phyloP scores from a whole-genome alignment of 2,113 vertebrate genomes.

The Ageneiosus marmoratus region DNA sequence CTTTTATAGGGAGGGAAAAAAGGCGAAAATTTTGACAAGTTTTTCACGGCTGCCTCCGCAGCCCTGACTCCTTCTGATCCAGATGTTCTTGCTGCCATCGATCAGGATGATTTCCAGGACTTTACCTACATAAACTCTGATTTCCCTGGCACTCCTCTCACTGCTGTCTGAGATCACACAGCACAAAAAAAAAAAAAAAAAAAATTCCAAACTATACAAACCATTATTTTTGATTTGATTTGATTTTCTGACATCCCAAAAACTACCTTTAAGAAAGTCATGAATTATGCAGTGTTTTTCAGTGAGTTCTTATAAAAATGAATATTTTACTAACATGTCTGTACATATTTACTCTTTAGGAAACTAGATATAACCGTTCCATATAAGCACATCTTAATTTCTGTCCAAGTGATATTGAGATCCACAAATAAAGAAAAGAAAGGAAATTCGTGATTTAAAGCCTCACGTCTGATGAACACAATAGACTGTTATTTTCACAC shows the following conservation, averaged over 20 bases:
- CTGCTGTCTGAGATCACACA: slow-evolving; percentile 66
- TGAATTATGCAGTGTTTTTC: neutral
- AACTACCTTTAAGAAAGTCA: neutral
- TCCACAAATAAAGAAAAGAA: neutral
- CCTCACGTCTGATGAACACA: neutral
- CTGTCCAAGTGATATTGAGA: neutral
- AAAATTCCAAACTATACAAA: neutral
- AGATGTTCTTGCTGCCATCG: slow-evolving; percentile 83
- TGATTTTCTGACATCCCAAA: neutral
- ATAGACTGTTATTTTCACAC: neutral
- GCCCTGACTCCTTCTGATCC: slow-evolving; percentile 87
- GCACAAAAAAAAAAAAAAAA: no score
- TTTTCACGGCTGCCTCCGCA: slow-evolving; percentile 83
- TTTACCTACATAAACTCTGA: slow-evolving; percentile 85
- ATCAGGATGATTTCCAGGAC: slow-evolving; percentile 85
- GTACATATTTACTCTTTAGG: neutral
- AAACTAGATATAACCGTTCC: neutral
- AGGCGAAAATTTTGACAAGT: slow-evolving; percentile 90
- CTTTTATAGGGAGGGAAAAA: slow-evolving; percentile 82
- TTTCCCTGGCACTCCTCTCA: slow-evolving; percentile 72
- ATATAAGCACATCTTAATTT: neutral
- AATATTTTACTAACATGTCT: neutral
- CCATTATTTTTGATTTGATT: slow-evolving; percentile 2
- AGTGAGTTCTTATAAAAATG: neutral
- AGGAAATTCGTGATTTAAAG: neutral